Evolutionary conservation across 2,113 vertebrate genomes (phyloP).

Genomic region (Cettia cetti): DNA sequence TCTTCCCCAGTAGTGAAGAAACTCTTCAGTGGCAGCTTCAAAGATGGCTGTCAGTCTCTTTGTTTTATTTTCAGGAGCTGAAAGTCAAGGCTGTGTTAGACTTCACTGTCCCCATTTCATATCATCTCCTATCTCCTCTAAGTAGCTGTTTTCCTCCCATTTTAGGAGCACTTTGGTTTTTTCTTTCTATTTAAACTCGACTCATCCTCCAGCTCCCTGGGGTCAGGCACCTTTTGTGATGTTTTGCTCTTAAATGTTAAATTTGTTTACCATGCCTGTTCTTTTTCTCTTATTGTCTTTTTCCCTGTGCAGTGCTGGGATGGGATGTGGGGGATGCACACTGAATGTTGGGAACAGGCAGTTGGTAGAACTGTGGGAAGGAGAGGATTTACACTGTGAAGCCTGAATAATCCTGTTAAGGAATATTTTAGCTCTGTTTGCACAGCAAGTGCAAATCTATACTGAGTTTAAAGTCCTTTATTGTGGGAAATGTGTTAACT

Average conservation of each 20-base stretch:
- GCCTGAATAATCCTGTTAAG: background rate
- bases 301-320: background rate
- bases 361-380: background rate
- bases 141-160: background rate
- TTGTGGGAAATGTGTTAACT: background rate
- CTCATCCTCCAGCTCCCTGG: background rate
- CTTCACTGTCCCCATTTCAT: background rate
- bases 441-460: background rate
- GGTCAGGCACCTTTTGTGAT: background rate
- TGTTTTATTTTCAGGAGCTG: background rate
- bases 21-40: background rate
- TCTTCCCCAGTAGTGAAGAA: background rate
- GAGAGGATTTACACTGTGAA: conserved; percentile 3
- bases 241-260: background rate
- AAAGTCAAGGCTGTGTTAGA: background rate
- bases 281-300: background rate
- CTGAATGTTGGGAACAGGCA: background rate
- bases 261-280: background rate
- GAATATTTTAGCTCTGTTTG: background rate
- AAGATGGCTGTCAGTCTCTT: background rate
- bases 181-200: background rate
- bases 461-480: background rate
- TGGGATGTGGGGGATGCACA: background rate
- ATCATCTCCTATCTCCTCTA: background rate
- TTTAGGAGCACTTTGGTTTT: background rate